phyloP scores from a whole-genome alignment of 2,113 vertebrate genomes.

The Pavo muticus region DNA sequence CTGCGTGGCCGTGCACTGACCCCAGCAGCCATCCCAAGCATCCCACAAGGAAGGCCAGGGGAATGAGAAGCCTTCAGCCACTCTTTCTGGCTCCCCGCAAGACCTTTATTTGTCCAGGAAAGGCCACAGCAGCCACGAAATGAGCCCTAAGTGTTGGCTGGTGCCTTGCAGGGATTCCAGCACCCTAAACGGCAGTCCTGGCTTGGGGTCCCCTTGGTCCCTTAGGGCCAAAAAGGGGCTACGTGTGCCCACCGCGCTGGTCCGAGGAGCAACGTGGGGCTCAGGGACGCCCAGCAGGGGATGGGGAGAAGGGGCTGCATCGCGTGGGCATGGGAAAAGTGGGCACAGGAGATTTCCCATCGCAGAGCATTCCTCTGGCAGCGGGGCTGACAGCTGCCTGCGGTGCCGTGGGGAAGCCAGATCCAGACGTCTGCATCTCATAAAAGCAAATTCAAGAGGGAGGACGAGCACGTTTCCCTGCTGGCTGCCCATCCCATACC shows the following conservation, averaged over 20 bases:
- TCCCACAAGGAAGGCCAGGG: not conserved
- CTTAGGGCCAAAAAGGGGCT: not conserved
- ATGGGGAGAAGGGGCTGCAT: not conserved
- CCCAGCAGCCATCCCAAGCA: accelerated
- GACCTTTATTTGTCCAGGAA: not conserved
- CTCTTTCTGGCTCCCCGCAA: not conserved
- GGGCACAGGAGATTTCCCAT: not conserved
- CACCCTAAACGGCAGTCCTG: not conserved
- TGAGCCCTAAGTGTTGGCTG: not conserved
- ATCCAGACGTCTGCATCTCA: not conserved
- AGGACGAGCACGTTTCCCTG: accelerated
- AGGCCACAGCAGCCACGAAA: not conserved
- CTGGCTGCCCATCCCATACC: not conserved
- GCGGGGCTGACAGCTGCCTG: not conserved
- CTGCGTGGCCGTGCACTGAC: not conserved
- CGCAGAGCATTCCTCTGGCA: not conserved
- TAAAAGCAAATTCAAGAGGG: not conserved
- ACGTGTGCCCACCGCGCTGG: not conserved
- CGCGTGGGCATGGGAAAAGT: too few species aligned
- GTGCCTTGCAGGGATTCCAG: not conserved
- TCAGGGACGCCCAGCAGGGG: not conserved
- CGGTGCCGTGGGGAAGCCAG: not conserved
- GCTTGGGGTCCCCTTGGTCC: not conserved
- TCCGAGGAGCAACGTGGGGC: not conserved
- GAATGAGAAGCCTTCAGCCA: not conserved